Base-by-base conservation (phyloP, 2,797 vertebrate genomes). In the Melanotaenia boesemani region DNA sequence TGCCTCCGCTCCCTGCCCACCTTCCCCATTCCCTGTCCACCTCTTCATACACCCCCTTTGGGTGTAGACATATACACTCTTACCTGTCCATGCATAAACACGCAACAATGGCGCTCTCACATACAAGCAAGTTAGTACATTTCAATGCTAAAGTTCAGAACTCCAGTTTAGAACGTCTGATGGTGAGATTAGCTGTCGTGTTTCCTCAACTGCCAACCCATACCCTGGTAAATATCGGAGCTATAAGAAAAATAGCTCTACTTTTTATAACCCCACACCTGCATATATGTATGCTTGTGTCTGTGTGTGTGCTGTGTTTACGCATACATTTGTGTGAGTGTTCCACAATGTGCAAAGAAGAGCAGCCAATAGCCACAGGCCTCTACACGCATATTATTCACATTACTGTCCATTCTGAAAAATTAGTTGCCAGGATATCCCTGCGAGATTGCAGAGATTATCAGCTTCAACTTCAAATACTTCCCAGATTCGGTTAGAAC, bases 341-440 rank as follows among this genome's bases (percentile, higher is more conserved):
- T 79, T 70, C 56, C 26, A 18, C 70, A 56, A 72, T 85, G 82
- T 88, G 82, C 70, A 62, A 80, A 72, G 80, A 79, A 81, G 86
- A 72, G 79, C 80, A 81, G 86, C 89, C 84, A 72, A 81, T 26
- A 63, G 81, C 89, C 84, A 74, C 18, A 26, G 84, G 87, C 80
- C 66, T 82, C 70, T 77, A 30, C 80, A 88, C 84, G 72, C 93
- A 94, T 92, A 93, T 94, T 92, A 94, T 94, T 94, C 90, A 94
- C 93, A 93, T 93, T 92, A 93, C 83, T 85, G 89, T 89, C 89
- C 81, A 94, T 94, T 94, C 87, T 84, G 37, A 84, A 94, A 93
- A 95, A 94, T 93, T 92, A 93, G 91, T 92, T 90, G 80, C 89
- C 91, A 93, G 92, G 93, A 95, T 94, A 93, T 95, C 92, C 93